A percentile compares a stretch with the other conserved stretches of the same genome.
Evolutionary conservation across 2,113 vertebrate genomes (phyloP).

Genomic region (Setophaga coronata): DNA sequence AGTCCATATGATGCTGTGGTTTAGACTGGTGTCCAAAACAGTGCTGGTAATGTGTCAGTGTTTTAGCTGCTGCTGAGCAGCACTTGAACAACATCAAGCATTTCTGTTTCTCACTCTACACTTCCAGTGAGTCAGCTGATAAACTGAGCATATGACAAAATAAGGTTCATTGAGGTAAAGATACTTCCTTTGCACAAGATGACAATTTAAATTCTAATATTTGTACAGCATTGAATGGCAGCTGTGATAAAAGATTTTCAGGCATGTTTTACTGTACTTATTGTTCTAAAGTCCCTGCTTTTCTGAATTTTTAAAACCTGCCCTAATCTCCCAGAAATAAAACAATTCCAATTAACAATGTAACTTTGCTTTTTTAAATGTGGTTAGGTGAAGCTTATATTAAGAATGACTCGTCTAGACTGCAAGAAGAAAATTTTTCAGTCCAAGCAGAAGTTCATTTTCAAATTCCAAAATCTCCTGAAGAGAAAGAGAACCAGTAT

Average conservation of each 20-base stretch:
- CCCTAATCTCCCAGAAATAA: neutral
- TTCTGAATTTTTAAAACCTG: neutral
- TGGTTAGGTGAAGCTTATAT: neutral
- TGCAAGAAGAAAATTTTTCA: neutral
- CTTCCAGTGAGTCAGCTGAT: neutral
- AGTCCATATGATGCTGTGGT: neutral
- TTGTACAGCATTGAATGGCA: neutral
- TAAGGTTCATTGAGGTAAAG: neutral
- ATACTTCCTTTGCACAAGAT: neutral
- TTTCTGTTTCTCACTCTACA: neutral
- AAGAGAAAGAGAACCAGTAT: neutral
- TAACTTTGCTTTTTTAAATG: neutral
- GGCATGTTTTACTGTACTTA: neutral
- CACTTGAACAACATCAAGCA: neutral
- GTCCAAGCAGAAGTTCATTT: neutral
- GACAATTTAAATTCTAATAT: neutral
- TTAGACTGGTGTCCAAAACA: neutral
- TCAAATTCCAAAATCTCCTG: neutral
- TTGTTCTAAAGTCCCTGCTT: neutral
- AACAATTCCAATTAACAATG: neutral
- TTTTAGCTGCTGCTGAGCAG: neutral
- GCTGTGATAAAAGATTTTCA: neutral
- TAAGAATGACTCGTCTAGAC: neutral
- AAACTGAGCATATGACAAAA: neutral
- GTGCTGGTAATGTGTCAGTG: neutral